These are phyloP conservation scores for Rallus crepitans DNA, from an alignment of 2,797 vertebrate species.

Conservation along the genomic window DNA sequence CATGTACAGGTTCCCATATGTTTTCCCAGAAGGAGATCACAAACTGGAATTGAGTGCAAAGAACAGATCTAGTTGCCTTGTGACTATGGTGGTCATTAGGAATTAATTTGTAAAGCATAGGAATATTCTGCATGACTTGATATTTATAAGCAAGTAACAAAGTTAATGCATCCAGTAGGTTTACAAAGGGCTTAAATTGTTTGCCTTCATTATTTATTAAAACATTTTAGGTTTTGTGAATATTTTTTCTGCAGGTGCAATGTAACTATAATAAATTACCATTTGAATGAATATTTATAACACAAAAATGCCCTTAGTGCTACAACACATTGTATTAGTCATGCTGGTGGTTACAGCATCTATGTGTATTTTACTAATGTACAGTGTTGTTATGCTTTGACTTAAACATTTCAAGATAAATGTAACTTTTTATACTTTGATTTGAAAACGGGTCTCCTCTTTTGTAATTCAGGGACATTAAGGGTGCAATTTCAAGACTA, in stretches of 20 bases:
- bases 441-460: not conserved
- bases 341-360: not conserved
- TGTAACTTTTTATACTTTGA: not conserved
- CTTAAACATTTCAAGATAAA: not conserved
- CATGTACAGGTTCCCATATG: not conserved
- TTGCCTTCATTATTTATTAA: constrained; percentile 4
- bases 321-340: not conserved
- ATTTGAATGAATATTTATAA: constrained; percentile 51
- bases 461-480: not conserved
- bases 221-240: not conserved
- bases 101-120: not conserved
- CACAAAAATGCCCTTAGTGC: not conserved
- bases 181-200: not conserved
- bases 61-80: not conserved
- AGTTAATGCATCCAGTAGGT: not conserved
- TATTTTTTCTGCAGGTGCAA: constrained; percentile 34
- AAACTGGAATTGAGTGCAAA: not conserved
- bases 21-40: not conserved
- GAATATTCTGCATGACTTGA: not conserved
- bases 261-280: constrained; percentile 2
- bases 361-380: not conserved
- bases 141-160: not conserved
- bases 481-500: not conserved
- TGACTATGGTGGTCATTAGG: not conserved
- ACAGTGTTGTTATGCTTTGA: not conserved